These are phyloP conservation scores for Oscheius sp. DNA, from an alignment of 2,888 invertebrate species.

Conservation along the genomic window DNA sequence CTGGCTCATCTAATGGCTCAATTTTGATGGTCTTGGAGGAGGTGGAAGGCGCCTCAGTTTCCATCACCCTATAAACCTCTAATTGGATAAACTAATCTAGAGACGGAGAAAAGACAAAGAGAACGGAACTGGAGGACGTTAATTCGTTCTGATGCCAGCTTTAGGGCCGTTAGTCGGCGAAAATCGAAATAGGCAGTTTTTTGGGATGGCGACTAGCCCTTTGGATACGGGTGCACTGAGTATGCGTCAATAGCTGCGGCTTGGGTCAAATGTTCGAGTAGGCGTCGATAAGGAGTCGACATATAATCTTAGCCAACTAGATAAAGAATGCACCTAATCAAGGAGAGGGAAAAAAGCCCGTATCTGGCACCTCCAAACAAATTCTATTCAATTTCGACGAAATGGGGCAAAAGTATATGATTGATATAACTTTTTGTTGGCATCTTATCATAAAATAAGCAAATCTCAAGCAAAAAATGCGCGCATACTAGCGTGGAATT, in stretches of 20 bases:
- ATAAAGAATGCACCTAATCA: too few relatives aligned
- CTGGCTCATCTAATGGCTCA: too few relatives aligned
- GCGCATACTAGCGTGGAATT: too few relatives aligned
- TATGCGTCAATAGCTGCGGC: conserved; percentile 6
- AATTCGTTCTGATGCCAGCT: background rate
- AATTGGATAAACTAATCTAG: background rate
- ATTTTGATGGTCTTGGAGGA: too few relatives aligned
- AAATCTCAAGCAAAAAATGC: too few relatives aligned
- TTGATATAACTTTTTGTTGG: too few relatives aligned
- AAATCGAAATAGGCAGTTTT: background rate
- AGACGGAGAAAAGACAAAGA: background rate
- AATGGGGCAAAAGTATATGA: too few relatives aligned
- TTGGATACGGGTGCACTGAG: background rate
- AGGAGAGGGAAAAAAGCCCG: too few relatives aligned
- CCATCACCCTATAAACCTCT: background rate
- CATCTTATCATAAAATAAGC: too few relatives aligned
- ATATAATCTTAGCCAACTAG: too few relatives aligned
- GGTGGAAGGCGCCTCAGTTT: background rate
- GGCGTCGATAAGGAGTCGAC: background rate
- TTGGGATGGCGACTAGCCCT: background rate
- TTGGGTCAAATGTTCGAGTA: background rate
- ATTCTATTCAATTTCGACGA: too few relatives aligned
- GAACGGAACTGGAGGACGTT: background rate
- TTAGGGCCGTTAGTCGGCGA: background rate
- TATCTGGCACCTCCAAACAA: too few relatives aligned